Evolutionary conservation across 1,140 invertebrate genomes (phyloP), one percentile per base, ranked within the genome.

Genomic region (Hyphantria cunea): DNA sequence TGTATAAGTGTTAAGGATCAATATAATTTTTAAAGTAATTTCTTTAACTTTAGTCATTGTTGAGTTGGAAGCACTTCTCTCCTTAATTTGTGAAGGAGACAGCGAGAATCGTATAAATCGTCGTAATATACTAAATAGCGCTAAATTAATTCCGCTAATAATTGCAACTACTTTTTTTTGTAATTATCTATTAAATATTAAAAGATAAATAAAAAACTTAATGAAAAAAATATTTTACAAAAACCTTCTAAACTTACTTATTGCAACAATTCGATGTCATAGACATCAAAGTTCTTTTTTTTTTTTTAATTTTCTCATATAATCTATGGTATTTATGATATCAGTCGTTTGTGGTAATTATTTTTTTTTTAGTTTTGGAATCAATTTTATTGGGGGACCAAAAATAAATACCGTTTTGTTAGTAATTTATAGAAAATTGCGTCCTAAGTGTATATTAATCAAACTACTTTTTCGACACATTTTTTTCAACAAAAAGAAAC

Each of bases 261-360:
- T 75, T 75, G 72, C 72, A 72, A 75, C 67, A 31, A 25, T 39
- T 51, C 65, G 66, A 66, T 63, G 72, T 66, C 72, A 67, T 53
- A 56, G 73, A 76, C 70, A 72, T 54, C 72, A 64, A 42, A 32
- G 61, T 55, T 61, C 63, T 61, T 52, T 65, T 66, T 58, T 50
- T 44, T 41, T 59, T 32, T 60, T 41, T 34, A 49, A 45, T 34
- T 9, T 34, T 66, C 42, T 53, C 45, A 39, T 52, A 45, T 61
- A 47, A 47, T 49, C 59, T 72, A 74, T 63, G 42, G 34, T 65
- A 65, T 63, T 51, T 66, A 64, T 44, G 31, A 54, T 44, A 58
- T 74, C 68, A 74, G 72, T 70, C 66, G 47, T 68, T 68, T 71
- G 59, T 64, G 70, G 42, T 52, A 64, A 58, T 47, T 53, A n/a